Percentiles rank a stretch among this genome's conserved stretches.
These are phyloP conservation scores for Chironomus riparius DNA, from an alignment of 2,888 invertebrate genomes.

Conservation along the genomic window DNA sequence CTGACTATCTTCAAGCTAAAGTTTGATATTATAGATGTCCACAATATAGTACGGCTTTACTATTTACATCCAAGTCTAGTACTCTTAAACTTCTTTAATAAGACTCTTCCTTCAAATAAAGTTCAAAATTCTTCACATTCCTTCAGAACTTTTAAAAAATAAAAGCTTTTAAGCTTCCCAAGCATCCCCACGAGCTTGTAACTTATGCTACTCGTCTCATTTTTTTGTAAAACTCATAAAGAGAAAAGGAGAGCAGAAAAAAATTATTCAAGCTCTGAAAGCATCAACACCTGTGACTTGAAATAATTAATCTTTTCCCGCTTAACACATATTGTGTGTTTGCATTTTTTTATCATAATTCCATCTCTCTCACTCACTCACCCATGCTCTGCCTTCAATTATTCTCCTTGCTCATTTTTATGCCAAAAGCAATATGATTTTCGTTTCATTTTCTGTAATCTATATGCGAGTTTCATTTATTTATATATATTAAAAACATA, in stretches of 20 bases:
- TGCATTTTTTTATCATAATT: neutral
- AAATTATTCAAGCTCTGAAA: neutral
- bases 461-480: conserved; percentile 3
- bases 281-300: conserved; percentile 17
- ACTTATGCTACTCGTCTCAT: neutral
- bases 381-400: too few relatives aligned
- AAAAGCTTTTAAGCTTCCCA: neutral
- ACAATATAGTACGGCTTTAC: too few relatives aligned
- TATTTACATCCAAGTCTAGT: too few relatives aligned
- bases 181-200: neutral
- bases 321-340: conserved; percentile 7
- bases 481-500: conserved; percentile 4
- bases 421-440: neutral
- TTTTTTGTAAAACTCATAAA: neutral
- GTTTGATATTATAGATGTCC: too few relatives aligned
- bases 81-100: too few relatives aligned
- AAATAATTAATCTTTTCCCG: conserved; percentile 8
- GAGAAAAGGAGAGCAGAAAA: neutral
- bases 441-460: neutral
- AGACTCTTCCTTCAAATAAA: too few relatives aligned
- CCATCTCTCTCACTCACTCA: neutral
- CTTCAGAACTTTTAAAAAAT: too few relatives aligned
- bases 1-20: too few relatives aligned
- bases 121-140: too few relatives aligned
- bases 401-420: neutral